Evolutionary conservation across 1,140 invertebrate species (phyloP), one percentile per base, ranked within the genome.

Genomic region (Diuraphis noxia): DNA sequence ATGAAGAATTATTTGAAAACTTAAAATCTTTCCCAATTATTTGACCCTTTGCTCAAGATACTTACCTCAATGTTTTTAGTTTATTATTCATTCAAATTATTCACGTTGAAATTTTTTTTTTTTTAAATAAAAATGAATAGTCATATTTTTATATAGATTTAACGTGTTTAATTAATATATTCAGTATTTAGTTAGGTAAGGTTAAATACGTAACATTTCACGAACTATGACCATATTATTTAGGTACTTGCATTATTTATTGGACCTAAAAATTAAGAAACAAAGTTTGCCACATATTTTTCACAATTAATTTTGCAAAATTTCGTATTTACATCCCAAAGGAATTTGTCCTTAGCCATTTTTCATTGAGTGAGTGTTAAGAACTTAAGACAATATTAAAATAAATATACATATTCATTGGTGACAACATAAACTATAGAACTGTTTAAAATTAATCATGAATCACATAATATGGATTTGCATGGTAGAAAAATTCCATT

Each of bases 1-100:
- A 82, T 41, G 40, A 82, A 82, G 36, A n/a, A 82, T 38, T 82
- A 82, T 82, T 82, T 40, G 25, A 41, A 82, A 82, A 82, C 81
- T 41, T 82, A 82, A 41, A 38, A n/a, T 41, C 81, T 41, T 41
- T 25, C 56, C 38, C 38, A 82, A 82, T 82, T 82, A 82, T 21
- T 82, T 82, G 81, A 41, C 38, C 81, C 40, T n/a, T 43, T 82
- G 4, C 81, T 30, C 40, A 2, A 3, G 10, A 5, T 40, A 81
- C 13, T 10, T 25, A n/a, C 25, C 13, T 41, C 38, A 30, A n/a
- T 82, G 41, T 25, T 10, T 82, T 17, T 9, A 13, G 81, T 19
- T 82, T 30, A n/a, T 43, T 82, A 72, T 72, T n/a, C 56, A 72
- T 82, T 82, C 13, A 17, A n/a, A 81, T 40, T 81, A 25, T 1